These are phyloP conservation scores for Synanthedon vespiformis DNA, from an alignment of 2,888 invertebrate genomes.

Conservation along the genomic window DNA sequence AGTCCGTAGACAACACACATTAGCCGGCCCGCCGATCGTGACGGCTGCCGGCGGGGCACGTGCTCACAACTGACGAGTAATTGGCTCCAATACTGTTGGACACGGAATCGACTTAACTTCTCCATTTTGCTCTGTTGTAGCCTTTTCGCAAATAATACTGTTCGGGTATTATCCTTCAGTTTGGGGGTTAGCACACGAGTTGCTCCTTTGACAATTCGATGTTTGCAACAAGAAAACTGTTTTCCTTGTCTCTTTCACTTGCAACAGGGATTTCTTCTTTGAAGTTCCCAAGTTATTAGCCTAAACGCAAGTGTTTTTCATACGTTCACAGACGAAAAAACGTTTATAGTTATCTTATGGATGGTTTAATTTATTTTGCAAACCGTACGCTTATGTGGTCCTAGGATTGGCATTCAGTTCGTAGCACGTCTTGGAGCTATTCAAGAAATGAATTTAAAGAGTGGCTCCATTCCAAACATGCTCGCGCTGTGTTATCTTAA, in stretches of 20 bases:
- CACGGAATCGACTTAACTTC: conserved; percentile 1
- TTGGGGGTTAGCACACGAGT: too few relatives aligned
- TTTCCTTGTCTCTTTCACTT: too few relatives aligned
- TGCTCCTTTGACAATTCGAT: too few relatives aligned
- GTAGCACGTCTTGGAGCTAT: conserved; percentile 13
- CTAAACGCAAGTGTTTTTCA: too few relatives aligned
- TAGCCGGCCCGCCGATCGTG: conserved; percentile 9
- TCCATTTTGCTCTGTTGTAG: too few relatives aligned
- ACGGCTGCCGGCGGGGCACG: conserved; percentile 11
- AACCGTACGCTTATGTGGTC: not conserved
- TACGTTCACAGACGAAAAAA: too few relatives aligned
- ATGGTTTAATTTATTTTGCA: not conserved
- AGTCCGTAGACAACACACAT: conserved; percentile 10
- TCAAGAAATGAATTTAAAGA: conserved; percentile 33
- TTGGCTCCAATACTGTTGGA: conserved; percentile 6
- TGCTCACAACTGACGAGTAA: conserved; percentile 10
- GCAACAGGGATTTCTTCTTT: too few relatives aligned
- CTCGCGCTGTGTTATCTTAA: conserved; percentile 5
- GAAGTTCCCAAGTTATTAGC: too few relatives aligned
- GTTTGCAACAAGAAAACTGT: too few relatives aligned
- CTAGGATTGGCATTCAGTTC: conserved; percentile 16
- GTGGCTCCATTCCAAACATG: conserved; percentile 11
- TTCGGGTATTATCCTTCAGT: too few relatives aligned
- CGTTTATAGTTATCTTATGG: too few relatives aligned
- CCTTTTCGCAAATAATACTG: too few relatives aligned